A percentile compares a stretch with the other conserved stretches of the same genome.
Evolutionary conservation across 2,113 vertebrate genomes (phyloP).

Genomic region (Symphodus melops): DNA sequence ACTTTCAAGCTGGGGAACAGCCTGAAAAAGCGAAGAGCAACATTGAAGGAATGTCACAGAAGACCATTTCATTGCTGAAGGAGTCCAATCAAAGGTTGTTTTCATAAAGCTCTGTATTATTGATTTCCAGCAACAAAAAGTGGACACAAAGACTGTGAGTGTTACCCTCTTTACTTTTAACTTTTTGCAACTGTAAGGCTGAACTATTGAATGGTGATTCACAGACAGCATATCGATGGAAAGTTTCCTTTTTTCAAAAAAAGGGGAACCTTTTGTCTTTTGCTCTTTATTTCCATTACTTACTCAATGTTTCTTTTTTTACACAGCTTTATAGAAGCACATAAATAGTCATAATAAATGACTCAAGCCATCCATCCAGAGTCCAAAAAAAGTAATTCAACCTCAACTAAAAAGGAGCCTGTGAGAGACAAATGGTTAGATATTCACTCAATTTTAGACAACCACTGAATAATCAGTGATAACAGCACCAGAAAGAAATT

Average conservation of each 20-base stretch:
- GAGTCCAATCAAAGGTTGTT: conserved; percentile 36
- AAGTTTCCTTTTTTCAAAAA: neutral
- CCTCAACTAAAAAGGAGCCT: neutral
- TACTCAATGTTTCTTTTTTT: neutral
- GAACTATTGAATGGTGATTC: neutral
- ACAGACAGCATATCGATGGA: neutral
- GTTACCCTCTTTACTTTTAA: too few species aligned
- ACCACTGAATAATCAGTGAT: too few species aligned
- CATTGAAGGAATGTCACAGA: conserved; percentile 14
- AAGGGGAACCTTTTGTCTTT: neutral
- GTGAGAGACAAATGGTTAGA: too few species aligned
- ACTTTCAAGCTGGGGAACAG: conserved; percentile 44
- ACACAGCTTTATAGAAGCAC: neutral
- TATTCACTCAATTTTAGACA: too few species aligned
- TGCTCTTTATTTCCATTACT: neutral
- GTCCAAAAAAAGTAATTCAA: neutral
- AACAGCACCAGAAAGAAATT: too few species aligned
- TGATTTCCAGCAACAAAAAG: conserved; percentile 20
- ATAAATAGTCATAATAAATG: neutral
- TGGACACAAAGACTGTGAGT: conserved; percentile 13
- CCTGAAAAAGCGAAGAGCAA: conserved; percentile 20
- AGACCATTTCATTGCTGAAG: conserved; percentile 12
- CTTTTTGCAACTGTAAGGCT: neutral
- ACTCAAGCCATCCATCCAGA: neutral
- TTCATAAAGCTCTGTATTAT: conserved; percentile 47